Evolutionary conservation across 2,797 vertebrate species (phyloP).

Genomic region (Ctenosaura bakeri): DNA sequence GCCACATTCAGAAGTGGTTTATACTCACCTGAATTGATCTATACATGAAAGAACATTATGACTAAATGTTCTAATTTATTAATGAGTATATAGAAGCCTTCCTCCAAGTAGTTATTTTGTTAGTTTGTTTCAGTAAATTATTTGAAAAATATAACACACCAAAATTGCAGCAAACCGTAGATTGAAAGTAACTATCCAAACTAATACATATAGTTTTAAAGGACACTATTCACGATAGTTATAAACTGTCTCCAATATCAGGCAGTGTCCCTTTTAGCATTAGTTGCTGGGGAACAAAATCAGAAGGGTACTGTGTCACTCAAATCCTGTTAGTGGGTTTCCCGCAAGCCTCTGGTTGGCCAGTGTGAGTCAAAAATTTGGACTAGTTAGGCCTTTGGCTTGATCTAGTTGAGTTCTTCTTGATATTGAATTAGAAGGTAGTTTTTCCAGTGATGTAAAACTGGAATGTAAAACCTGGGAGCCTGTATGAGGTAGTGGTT

Average conservation of each 20-base stretch:
- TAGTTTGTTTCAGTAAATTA: background rate
- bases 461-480: background rate
- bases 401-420: background rate
- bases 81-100: no score
- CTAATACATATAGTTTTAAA: background rate
- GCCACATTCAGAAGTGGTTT: background rate
- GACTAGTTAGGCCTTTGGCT: background rate
- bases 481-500: no score
- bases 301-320: background rate
- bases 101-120: background rate
- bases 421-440: background rate
- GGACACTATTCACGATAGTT: background rate
- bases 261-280: no score
- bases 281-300: background rate
- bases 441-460: background rate
- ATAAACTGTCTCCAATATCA: background rate
- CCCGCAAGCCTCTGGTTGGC: background rate
- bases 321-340: background rate
- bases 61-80: background rate
- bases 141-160: background rate
- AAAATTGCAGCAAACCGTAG: background rate
- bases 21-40: background rate
- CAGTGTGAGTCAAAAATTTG: background rate
- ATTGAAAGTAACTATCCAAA: background rate
- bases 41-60: background rate